phyloP scores from a whole-genome alignment of 2,113 vertebrate species.

The Lipotes vexillifer region DNA sequence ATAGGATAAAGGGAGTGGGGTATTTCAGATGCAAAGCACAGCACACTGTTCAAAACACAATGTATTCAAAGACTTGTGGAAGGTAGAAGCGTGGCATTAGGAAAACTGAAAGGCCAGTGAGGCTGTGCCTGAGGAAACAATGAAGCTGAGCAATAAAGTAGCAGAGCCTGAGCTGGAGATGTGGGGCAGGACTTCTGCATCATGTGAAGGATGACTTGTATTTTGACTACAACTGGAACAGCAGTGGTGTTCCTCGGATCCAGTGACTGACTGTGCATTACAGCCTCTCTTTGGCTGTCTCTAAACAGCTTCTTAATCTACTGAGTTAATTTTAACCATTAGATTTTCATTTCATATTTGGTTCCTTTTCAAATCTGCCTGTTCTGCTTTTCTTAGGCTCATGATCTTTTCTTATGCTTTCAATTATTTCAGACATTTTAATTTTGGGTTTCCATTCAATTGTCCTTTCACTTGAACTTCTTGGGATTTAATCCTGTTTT shows the following conservation, averaged over 20 bases:
- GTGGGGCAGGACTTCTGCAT: neutral
- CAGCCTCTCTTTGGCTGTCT: neutral
- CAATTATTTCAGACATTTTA: neutral
- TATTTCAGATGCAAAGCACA: neutral
- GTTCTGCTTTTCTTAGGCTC: neutral
- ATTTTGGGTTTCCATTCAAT: neutral
- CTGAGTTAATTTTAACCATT: neutral
- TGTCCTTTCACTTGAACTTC: neutral
- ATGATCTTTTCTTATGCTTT: neutral
- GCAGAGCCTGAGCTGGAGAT: neutral
- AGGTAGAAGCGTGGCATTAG: neutral
- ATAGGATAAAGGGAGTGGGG: neutral
- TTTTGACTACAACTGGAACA: neutral
- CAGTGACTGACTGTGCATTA: neutral
- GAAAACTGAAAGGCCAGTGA: neutral
- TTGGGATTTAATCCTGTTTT: neutral
- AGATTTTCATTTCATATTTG: neutral
- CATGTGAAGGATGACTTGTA: neutral
- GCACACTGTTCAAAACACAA: neutral
- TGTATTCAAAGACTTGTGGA: neutral
- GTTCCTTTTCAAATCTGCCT: neutral
- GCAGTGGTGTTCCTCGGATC: neutral
- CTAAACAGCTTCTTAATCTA: neutral
- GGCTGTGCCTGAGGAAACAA: neutral
- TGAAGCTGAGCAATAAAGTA: rapidly evolving